Evolutionary conservation across 2,888 invertebrate genomes (phyloP), one percentile per base, ranked within the genome.

Genomic region (Acrocyrtus sp.): DNA sequence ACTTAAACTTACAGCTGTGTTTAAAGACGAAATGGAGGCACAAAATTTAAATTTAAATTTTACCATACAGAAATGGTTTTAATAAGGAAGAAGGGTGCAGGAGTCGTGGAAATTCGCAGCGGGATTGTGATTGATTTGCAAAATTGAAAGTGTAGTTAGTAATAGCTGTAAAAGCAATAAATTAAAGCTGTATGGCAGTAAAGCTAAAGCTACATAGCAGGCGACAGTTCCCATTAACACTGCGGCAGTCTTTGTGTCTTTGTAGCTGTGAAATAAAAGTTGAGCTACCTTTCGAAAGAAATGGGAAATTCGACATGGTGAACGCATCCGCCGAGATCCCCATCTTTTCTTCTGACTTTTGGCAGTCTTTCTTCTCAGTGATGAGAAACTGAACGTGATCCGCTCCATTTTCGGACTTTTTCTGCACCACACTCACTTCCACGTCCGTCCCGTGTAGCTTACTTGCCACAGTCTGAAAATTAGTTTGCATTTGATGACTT

Each of bases 301-400:
- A 79, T 43, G 75, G 74, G 70, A 81, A 81, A 74, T 78, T 80
- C 60, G 78, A 77, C 70, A 72, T 63, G 17, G 80, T 76, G 48
- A 72, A 77, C 56, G 75, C 75, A 66, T 81, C 80, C 12, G 74
- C 75, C 1, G 80, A 76, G 61, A 80, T 81, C 75, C 79, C 78
- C 58, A 78, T 66, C 61, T 80, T 78, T 53, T 79, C 79, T 62
- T 77, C 73, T 21, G 76, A 75, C 48, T 88, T 88, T 26, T 89
- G 87, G 21, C 89, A 89, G 0, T 89, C 88, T 21, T 89, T 90
- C 56, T 90, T 91, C 84, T 95, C 95, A 1, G 93, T 94, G 83
- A 96, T 96, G 69, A 95, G 88, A 84, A 96, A 97, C 85, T 95
- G 94, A 0, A 95, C 93, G 83, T 97, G 96, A 84, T 95, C 95